These are phyloP conservation scores for Hylia prasina DNA, from an alignment of 2,113 vertebrate species.

Conservation along the genomic window DNA sequence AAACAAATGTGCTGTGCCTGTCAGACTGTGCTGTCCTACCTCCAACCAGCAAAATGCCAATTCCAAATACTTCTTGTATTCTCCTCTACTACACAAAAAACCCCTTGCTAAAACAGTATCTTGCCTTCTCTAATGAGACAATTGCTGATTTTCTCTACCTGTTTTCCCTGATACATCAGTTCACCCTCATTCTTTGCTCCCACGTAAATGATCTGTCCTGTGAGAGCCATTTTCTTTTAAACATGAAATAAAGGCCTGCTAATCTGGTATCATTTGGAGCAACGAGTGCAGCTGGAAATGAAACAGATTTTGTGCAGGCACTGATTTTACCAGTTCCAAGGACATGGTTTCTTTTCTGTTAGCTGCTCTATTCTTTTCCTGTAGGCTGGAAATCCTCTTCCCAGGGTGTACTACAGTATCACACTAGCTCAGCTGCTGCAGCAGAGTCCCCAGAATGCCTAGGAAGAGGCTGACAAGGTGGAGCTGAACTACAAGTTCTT, in stretches of 20 bases:
- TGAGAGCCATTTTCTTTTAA: background rate
- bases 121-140: background rate
- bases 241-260: background rate
- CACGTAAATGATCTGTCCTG: background rate
- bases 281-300: background rate
- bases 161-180: background rate
- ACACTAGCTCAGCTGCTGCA: background rate
- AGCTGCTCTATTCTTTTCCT: background rate
- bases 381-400: background rate
- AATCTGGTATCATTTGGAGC: background rate
- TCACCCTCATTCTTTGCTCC: background rate
- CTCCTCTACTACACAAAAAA: background rate
- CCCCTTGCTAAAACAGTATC: background rate
- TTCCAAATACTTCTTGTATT: background rate
- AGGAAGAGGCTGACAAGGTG: background rate
- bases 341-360: rapidly evolving
- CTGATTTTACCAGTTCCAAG: background rate
- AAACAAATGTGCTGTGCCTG: background rate
- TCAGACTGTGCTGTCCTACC: background rate
- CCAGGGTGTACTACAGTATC: background rate
- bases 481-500: constrained; percentile 18
- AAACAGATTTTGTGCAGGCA: background rate
- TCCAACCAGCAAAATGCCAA: background rate
- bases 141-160: background rate
- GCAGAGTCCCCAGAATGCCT: background rate